A percentile compares a stretch with the other conserved stretches of the same genome.
Conservation (phyloP, 2,797 vertebrate species). For the Malurus leucopterus region DNA sequence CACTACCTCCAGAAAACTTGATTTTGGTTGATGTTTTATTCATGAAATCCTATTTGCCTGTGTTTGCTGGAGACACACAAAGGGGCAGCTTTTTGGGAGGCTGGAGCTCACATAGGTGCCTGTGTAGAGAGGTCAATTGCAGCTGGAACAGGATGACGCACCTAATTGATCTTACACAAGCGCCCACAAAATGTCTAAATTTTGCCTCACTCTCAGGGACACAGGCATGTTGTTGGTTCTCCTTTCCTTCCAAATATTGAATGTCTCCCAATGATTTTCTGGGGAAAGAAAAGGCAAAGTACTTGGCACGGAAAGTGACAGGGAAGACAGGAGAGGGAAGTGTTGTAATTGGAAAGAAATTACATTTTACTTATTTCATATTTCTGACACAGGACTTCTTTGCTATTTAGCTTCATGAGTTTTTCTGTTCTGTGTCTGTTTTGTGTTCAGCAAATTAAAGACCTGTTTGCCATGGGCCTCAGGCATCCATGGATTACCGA, state of each 20-base stretch:
- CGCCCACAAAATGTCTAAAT: background rate
- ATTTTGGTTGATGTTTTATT: background rate
- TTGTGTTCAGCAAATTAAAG: background rate
- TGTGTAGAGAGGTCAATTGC: background rate
- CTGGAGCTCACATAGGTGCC: background rate
- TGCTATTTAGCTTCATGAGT: accelerated
- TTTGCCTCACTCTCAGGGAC: background rate
- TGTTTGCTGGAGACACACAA: background rate
- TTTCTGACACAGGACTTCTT: background rate
- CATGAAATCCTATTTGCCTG: background rate
- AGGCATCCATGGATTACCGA: background rate
- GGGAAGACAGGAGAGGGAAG: background rate
- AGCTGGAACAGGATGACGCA: background rate
- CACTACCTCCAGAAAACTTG: background rate
- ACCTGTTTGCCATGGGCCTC: background rate
- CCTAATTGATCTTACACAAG: background rate
- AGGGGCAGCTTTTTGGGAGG: background rate
- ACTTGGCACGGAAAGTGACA: background rate
- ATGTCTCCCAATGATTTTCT: background rate
- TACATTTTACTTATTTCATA: background rate
- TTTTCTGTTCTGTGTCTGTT: background rate
- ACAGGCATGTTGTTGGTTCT: background rate
- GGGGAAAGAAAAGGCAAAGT: background rate
- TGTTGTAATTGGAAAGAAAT: background rate
- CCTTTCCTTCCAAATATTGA: background rate